A percentile compares a stretch with the other conserved stretches of the same genome.
Conservation (phyloP, 2,888 invertebrate species). For the Microplitis manilae region DNA sequence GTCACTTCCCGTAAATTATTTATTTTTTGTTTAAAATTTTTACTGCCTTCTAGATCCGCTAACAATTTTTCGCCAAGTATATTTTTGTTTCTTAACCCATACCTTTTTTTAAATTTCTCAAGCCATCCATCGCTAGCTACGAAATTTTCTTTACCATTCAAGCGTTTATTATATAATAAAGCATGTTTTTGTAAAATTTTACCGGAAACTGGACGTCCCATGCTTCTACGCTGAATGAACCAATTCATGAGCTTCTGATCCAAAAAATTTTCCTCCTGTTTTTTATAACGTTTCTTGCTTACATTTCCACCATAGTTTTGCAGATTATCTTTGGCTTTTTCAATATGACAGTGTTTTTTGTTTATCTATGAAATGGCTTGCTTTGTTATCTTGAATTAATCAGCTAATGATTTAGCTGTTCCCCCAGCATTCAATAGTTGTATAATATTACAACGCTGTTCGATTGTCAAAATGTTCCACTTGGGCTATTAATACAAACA, state of each 20-base stretch:
- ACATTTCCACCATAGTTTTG: conserved; percentile 13
- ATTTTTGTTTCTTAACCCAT: conserved; percentile 42
- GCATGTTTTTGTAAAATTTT: conserved; percentile 29
- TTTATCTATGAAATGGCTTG: conserved; percentile 16
- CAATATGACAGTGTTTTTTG: conserved; percentile 6
- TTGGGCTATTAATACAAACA: too few relatives aligned
- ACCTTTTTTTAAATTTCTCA: conserved; percentile 41
- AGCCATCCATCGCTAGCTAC: conserved; percentile 46
- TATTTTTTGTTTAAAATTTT: conserved; percentile 26
- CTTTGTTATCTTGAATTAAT: conserved; percentile 5
- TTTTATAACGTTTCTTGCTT: conserved; percentile 1
- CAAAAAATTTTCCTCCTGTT: conserved; percentile 14
- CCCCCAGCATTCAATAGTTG: not conserved
- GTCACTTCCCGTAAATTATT: conserved; percentile 1
- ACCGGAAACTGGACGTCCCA: conserved; percentile 26
- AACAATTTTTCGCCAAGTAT: conserved; percentile 38
- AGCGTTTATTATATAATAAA: conserved; percentile 16
- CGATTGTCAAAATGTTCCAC: not conserved
- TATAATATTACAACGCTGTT: conserved; percentile 3
- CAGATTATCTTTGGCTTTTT: conserved; percentile 39
- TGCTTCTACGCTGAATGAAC: conserved; percentile 28
- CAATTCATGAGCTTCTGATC: conserved; percentile 26
- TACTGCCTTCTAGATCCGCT: conserved; percentile 12
- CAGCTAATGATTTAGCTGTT: conserved; percentile 5
- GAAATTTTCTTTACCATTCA: conserved; percentile 13